These are phyloP conservation scores for Diorhabda carinulata DNA, from an alignment of 1,140 invertebrate species.

Conservation along the genomic window DNA sequence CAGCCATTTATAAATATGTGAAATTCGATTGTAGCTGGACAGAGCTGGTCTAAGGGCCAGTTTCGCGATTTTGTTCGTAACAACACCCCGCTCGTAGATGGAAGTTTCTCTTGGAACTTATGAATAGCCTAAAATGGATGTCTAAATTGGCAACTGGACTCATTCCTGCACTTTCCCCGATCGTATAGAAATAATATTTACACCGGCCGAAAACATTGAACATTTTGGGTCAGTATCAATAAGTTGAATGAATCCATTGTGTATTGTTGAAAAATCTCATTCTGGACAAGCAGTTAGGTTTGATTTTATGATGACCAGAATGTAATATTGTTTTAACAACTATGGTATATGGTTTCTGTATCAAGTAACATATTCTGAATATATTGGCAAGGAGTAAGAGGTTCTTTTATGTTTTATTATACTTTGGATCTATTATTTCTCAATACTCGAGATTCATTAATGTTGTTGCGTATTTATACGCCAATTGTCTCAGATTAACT, in stretches of 20 bases:
- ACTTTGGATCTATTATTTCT: constrained; percentile 81
- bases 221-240: constrained; percentile 65
- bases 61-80: no score
- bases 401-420: constrained; percentile 79
- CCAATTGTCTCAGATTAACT: constrained; percentile 82
- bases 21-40: no score
- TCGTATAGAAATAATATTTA: constrained; percentile 50
- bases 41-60: no score
- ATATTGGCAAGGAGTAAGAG: constrained; percentile 75
- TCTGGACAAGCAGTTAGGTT: constrained; percentile 88
- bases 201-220: constrained; percentile 83
- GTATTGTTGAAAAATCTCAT: constrained; percentile 90
- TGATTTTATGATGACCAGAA: constrained; percentile 89
- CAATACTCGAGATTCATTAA: constrained; percentile 92
- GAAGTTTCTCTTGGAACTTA: no score
- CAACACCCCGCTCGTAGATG: no score
- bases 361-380: constrained; percentile 72
- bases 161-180: no score
- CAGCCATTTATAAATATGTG: no score
- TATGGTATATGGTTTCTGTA: constrained; percentile 74
- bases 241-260: constrained; percentile 69
- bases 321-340: constrained; percentile 88
- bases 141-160: no score
- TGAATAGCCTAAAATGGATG: no score
- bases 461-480: constrained; percentile 85